Conservation (phyloP, 2,797 vertebrate species). For the Malacoraja senta region DNA sequence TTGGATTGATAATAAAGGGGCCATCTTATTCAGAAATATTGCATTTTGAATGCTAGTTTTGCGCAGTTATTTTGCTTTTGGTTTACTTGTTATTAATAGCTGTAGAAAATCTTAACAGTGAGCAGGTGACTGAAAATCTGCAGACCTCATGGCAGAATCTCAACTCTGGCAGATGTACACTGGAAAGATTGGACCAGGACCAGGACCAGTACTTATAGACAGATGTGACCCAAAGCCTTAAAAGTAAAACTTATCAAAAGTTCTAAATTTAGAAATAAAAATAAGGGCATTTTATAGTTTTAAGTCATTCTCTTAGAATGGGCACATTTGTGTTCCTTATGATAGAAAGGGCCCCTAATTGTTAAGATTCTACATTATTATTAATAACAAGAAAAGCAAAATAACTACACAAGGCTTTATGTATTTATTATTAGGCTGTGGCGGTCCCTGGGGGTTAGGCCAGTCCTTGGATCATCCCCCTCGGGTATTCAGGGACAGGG, state of each 20-base stretch:
- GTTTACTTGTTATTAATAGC: not conserved
- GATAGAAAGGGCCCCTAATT: too few species aligned
- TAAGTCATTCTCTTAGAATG: not conserved
- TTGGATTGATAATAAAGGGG: not conserved
- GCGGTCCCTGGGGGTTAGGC: too few species aligned
- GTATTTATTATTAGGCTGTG: too few species aligned
- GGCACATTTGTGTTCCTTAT: not conserved
- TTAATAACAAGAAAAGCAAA: too few species aligned
- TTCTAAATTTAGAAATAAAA: not conserved
- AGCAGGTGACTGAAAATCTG: not conserved
- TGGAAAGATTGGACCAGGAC: not conserved
- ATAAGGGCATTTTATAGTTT: not conserved
- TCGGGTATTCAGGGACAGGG: too few species aligned
- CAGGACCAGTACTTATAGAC: not conserved
- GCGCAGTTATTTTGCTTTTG: not conserved
- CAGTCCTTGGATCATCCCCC: too few species aligned
- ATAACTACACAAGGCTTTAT: too few species aligned
- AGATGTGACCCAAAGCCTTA: not conserved
- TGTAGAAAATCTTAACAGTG: not conserved
- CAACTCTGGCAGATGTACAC: not conserved
- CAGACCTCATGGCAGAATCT: not conserved
- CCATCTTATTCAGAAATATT: not conserved
- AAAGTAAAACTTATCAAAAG: not conserved
- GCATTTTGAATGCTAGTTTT: not conserved
- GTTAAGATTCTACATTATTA: too few species aligned